Conservation (phyloP, 1,140 invertebrate species). For the Thaumetopoea pityocampa region DNA sequence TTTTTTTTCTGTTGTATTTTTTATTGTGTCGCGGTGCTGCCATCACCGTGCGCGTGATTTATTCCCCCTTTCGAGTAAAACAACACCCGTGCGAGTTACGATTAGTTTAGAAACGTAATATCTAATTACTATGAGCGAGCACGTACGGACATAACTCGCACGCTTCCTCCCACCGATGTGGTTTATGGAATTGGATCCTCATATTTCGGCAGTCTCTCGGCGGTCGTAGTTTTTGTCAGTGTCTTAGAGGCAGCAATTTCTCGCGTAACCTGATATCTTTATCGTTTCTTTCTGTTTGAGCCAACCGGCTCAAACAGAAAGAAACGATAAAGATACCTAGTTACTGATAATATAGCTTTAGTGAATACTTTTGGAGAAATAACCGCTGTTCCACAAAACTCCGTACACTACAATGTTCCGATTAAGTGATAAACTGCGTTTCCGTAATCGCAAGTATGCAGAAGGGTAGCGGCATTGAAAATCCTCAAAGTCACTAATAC, state of each 20-base stretch:
- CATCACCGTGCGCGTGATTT: slow-evolving; percentile 60
- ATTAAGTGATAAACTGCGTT: no score
- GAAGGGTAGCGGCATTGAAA: no score
- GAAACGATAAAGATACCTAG: slow-evolving; percentile 15
- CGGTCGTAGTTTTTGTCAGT: slow-evolving; percentile 50
- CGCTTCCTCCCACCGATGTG: slow-evolving; percentile 66
- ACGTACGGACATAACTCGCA: slow-evolving; percentile 70
- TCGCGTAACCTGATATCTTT: slow-evolving; percentile 50
- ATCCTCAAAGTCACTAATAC: no score
- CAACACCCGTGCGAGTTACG: slow-evolving; percentile 70
- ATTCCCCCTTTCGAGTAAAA: slow-evolving; percentile 71
- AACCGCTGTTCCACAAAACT: no score
- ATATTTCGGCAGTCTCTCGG: slow-evolving; percentile 68
- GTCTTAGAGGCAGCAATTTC: slow-evolving; percentile 34
- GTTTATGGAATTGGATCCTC: slow-evolving; percentile 72
- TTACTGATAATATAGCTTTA: no score
- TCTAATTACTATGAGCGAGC: slow-evolving; percentile 72
- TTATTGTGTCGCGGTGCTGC: slow-evolving; percentile 54
- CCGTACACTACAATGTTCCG: no score
- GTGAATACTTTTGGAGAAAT: no score
- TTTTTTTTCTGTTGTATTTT: slow-evolving; percentile 56
- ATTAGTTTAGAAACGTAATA: slow-evolving; percentile 69
- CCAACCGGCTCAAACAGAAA: slow-evolving; percentile 9
- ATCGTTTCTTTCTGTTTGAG: slow-evolving; percentile 22
- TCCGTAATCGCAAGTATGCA: no score